A percentile compares a stretch with the other conserved stretches of the same genome.
phyloP scores from a whole-genome alignment of 2,888 invertebrate species.

The Cataglyphis cursor region DNA sequence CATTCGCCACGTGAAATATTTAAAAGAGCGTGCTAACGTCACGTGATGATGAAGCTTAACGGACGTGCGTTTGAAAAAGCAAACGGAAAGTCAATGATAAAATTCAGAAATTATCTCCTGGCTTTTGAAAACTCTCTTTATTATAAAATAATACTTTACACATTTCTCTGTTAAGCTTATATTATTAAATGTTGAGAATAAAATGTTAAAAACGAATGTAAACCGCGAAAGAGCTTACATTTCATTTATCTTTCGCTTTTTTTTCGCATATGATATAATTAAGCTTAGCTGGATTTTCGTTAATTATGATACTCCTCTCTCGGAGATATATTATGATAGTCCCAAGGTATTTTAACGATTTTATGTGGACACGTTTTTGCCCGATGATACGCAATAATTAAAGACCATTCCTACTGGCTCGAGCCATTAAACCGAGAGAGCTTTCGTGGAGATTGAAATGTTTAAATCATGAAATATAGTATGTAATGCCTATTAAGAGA shows the following conservation, averaged over 20 bases:
- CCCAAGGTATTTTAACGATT: background rate
- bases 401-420: constrained; percentile 23
- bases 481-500: constrained; percentile 35
- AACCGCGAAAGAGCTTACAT: background rate
- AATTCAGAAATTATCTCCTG: background rate
- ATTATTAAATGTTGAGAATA: background rate
- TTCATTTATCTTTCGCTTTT: background rate
- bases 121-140: background rate
- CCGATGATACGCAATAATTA: constrained; percentile 46
- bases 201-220: background rate
- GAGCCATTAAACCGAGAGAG: constrained; percentile 25
- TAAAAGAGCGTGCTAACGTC: background rate
- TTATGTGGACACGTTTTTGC: constrained; percentile 29
- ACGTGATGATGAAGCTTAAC: background rate
- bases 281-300: background rate
- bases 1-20: background rate
- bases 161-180: background rate
- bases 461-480: constrained; percentile 48
- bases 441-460: constrained; percentile 50
- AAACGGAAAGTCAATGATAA: background rate
- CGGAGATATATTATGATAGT: background rate
- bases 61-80: too few relatives aligned
- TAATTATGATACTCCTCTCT: background rate
- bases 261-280: too few relatives aligned
- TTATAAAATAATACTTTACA: background rate